A percentile compares a stretch with the other conserved stretches of the same genome.
Conservation (phyloP, 1,140 invertebrate genomes). For the Drosophila lini region DNA sequence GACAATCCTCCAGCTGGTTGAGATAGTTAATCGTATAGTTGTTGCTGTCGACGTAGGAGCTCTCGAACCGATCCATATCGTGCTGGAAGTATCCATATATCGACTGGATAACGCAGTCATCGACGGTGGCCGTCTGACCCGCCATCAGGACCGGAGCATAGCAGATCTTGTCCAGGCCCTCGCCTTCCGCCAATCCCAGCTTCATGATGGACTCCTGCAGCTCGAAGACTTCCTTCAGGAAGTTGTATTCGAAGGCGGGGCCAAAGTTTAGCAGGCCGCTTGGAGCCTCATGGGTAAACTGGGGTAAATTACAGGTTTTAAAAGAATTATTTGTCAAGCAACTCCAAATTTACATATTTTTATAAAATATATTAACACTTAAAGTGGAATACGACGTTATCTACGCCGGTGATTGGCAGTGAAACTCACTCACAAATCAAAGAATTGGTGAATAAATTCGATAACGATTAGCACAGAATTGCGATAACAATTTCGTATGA, state of each 20-base stretch:
- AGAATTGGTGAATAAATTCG: slow-evolving; percentile 5
- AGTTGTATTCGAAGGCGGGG: slow-evolving; percentile 89
- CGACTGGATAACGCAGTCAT: slow-evolving; percentile 92
- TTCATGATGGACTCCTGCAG: slow-evolving; percentile 87
- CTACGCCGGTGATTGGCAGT: neutral
- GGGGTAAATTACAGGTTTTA: neutral
- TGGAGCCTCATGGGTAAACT: slow-evolving; percentile 78
- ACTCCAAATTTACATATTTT: neutral
- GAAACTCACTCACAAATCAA: neutral
- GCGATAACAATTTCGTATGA: neutral
- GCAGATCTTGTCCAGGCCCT: slow-evolving; percentile 91
- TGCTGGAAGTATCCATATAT: slow-evolving; percentile 92
- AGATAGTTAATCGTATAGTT: slow-evolving; percentile 84
- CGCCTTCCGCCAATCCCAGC: slow-evolving; percentile 84
- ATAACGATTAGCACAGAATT: neutral
- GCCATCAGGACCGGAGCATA: slow-evolving; percentile 91
- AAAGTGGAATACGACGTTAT: neutral
- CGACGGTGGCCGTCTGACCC: slow-evolving; percentile 86
- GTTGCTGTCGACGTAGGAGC: slow-evolving; percentile 57
- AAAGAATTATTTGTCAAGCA: neutral
- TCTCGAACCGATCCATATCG: slow-evolving; percentile 85
- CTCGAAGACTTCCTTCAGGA: slow-evolving; percentile 88
- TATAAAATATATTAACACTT: neutral
- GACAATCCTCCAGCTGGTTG: slow-evolving; percentile 85
- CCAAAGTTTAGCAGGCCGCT: slow-evolving; percentile 85